Percentiles rank a stretch among this genome's conserved stretches.
These are phyloP conservation scores for Phyllotreta striolata DNA, from an alignment of 2,888 invertebrate species.

Conservation along the genomic window DNA sequence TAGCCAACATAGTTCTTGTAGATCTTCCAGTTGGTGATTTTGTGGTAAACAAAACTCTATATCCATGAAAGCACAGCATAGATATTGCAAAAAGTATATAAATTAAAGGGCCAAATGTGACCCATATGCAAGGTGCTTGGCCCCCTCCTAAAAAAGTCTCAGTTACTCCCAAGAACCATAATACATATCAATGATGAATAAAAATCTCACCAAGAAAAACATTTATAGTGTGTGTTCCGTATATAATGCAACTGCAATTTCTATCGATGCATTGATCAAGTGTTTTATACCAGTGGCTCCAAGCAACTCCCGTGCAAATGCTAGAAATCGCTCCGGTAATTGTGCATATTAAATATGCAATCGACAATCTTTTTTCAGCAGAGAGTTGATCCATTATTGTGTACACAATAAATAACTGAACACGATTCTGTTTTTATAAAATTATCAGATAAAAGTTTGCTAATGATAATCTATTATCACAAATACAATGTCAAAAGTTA, in stretches of 20 bases:
- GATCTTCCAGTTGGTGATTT: slow-evolving; percentile 54
- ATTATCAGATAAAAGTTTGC: too few species aligned
- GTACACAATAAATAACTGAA: too few species aligned
- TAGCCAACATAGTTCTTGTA: slow-evolving; percentile 55
- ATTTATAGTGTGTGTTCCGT: slow-evolving; percentile 68
- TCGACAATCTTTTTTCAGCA: slow-evolving; percentile 54
- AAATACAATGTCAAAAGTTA: too few species aligned
- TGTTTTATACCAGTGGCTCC: slow-evolving; percentile 74
- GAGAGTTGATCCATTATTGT: slow-evolving; percentile 50
- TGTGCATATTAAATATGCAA: slow-evolving; percentile 53
- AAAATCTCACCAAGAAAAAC: slow-evolving; percentile 64
- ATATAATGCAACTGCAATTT: slow-evolving; percentile 75
- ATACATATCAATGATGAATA: not conserved
- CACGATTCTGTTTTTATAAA: too few species aligned
- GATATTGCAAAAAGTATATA: slow-evolving; percentile 70
- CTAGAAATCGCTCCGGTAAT: slow-evolving; percentile 53
- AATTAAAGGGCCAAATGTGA: slow-evolving; percentile 72
- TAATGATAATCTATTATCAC: too few species aligned
- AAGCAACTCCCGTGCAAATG: slow-evolving; percentile 69
- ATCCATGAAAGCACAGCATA: slow-evolving; percentile 74
- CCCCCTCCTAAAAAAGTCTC: slow-evolving; percentile 65
- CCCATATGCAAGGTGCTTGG: slow-evolving; percentile 71
- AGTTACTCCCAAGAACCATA: slow-evolving; percentile 7
- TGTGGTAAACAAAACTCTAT: slow-evolving; percentile 64
- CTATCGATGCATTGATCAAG: slow-evolving; percentile 72